Conservation (phyloP, 2,888 invertebrate species). For the Invenusta paracnida region DNA sequence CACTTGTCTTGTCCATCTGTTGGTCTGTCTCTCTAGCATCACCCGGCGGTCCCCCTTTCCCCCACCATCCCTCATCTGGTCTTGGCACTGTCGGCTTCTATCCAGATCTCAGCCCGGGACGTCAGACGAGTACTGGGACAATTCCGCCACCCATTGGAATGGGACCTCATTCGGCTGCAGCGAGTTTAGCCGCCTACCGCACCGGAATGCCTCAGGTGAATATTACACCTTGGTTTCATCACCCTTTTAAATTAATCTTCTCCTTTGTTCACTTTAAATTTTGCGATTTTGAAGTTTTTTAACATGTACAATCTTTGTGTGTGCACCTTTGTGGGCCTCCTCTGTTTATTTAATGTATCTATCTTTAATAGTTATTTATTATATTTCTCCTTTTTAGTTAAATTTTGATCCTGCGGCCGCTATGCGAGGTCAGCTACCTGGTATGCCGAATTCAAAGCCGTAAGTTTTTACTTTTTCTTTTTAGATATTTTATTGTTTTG, state of each 20-base stretch:
- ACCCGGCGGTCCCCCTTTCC: neutral
- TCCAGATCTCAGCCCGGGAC: neutral
- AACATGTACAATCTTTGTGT: neutral
- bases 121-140: neutral
- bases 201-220: constrained; percentile 1
- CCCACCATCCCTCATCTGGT: neutral
- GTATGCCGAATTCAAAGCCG: neutral
- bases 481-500: neutral
- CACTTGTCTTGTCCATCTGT: neutral
- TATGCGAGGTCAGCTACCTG: neutral
- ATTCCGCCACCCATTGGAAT: neutral
- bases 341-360: neutral
- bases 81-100: neutral
- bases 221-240: too few species aligned
- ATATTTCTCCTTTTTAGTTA: neutral
- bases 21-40: neutral
- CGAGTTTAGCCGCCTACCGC: neutral
- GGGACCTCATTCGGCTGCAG: neutral
- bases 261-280: too few species aligned
- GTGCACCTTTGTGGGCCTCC: neutral
- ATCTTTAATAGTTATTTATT: neutral
- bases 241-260: too few species aligned
- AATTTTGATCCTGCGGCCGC: constrained; percentile 17
- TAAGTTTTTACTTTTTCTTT: neutral
- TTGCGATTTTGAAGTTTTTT: neutral